Percentiles rank a stretch among this genome's conserved stretches.
phyloP scores from a whole-genome alignment of 2,797 vertebrate species.

The Crenuchus spilurus region DNA sequence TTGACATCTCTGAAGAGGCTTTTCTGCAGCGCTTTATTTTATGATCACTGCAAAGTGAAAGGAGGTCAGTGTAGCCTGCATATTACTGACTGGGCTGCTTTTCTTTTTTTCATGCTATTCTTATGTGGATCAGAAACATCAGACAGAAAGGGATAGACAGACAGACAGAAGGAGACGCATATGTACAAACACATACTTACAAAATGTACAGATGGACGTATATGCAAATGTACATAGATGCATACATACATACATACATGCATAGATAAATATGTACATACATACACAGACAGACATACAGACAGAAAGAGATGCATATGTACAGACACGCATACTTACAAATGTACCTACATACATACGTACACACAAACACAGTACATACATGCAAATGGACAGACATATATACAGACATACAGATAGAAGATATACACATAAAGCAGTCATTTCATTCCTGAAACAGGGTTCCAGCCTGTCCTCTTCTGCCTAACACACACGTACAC shows the following conservation, averaged over 20 bases:
- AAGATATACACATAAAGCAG: slow-evolving; percentile 61
- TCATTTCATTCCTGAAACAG: slow-evolving; percentile 46
- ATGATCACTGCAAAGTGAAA: background rate
- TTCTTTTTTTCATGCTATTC: slow-evolving; percentile 48
- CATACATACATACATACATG: too few relatives aligned
- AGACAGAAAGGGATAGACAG: slow-evolving; percentile 30
- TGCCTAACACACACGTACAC: slow-evolving; percentile 24
- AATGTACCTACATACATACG: too few relatives aligned
- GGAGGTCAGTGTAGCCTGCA: background rate
- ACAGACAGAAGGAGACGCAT: background rate
- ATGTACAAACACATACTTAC: background rate
- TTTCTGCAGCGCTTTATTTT: slow-evolving; percentile 2
- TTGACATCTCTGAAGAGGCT: background rate
- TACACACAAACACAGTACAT: too few relatives aligned
- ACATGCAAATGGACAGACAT: too few relatives aligned
- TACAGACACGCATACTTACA: too few relatives aligned
- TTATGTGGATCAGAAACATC: slow-evolving; percentile 66
- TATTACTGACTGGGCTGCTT: background rate
- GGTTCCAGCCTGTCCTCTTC: slow-evolving; percentile 34
- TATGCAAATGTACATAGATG: too few relatives aligned
- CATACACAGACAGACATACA: too few relatives aligned
- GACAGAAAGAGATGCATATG: background rate
- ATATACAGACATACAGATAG: too few relatives aligned
- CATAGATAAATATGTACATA: too few relatives aligned
- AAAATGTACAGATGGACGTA: too few relatives aligned